phyloP scores from a whole-genome alignment of 2,888 invertebrate genomes.

The Sinelater perroti region DNA sequence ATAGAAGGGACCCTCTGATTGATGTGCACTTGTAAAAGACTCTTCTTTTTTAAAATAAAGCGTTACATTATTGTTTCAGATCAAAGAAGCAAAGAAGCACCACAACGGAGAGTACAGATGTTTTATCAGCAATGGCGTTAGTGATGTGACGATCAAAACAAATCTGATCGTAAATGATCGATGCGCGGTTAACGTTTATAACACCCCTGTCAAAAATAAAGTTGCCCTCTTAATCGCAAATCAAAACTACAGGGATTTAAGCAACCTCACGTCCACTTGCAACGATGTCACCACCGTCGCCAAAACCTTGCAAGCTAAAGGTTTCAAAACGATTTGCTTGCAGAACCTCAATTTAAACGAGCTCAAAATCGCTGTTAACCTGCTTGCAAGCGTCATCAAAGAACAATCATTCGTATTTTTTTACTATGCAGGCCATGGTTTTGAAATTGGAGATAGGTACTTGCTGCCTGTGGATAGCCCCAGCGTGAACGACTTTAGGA shows the following conservation, averaged over 20 bases:
- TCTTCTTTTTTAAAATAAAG: too few relatives aligned
- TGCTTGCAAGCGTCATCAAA: slow-evolving; percentile 45
- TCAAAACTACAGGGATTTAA: slow-evolving; percentile 42
- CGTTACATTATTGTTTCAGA: slow-evolving; percentile 27
- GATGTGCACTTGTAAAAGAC: too few relatives aligned
- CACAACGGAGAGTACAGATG: slow-evolving; percentile 43
- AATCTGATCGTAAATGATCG: slow-evolving; percentile 33
- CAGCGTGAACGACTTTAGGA: slow-evolving; percentile 54
- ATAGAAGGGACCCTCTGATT: too few relatives aligned
- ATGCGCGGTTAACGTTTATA: slow-evolving; percentile 11
- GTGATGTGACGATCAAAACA: slow-evolving; percentile 32
- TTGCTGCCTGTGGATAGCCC: slow-evolving; percentile 65
- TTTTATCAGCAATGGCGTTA: slow-evolving; percentile 35
- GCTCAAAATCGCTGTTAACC: slow-evolving; percentile 45
- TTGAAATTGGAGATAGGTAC: slow-evolving; percentile 64
- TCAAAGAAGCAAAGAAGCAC: slow-evolving; percentile 18
- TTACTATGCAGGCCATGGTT: slow-evolving; percentile 68
- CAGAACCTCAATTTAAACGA: slow-evolving; percentile 46
- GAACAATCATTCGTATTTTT: slow-evolving; percentile 61
- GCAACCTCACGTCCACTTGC: slow-evolving; percentile 42
- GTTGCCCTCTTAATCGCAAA: slow-evolving; percentile 51
- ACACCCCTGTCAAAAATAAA: slow-evolving; percentile 42
- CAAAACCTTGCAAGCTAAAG: slow-evolving; percentile 41
- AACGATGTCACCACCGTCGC: slow-evolving; percentile 48
- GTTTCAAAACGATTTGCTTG: slow-evolving; percentile 49